Percentiles rank a stretch among this genome's conserved stretches.
phyloP scores from a whole-genome alignment of 2,888 invertebrate genomes.

The Sarcophaga carnaria region DNA sequence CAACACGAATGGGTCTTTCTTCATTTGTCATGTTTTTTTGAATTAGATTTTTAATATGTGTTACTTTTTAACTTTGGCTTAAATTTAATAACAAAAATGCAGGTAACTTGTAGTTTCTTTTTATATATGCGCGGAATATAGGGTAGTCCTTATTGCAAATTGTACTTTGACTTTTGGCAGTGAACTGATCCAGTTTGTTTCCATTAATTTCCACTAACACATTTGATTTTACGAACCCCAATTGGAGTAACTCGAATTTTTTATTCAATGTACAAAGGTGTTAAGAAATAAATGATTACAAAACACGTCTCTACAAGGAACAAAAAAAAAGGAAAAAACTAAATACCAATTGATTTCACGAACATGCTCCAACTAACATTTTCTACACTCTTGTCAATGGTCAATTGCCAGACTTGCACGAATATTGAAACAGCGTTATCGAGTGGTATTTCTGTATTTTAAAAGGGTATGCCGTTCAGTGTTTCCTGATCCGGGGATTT shows the following conservation, averaged over 20 bases:
- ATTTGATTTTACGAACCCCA: neutral
- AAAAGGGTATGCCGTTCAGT: too few relatives aligned
- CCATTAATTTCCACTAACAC: neutral
- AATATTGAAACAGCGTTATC: neutral
- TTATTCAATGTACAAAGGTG: neutral
- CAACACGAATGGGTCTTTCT: conserved; percentile 86
- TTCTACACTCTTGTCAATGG: neutral
- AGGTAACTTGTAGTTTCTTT: conserved; percentile 21
- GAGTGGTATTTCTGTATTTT: neutral
- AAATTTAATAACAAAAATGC: neutral
- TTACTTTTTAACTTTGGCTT: neutral
- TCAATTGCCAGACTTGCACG: neutral
- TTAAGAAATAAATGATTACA: conserved; percentile 20
- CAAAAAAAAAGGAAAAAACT: neutral
- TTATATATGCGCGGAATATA: neutral
- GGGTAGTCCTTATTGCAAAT: neutral
- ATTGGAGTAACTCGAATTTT: neutral
- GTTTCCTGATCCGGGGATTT: too few relatives aligned
- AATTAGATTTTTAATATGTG: neutral
- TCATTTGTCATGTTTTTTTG: conserved; percentile 58
- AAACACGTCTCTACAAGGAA: neutral
- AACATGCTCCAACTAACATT: conserved; percentile 33
- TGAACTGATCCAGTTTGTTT: neutral
- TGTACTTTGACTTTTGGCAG: conserved; percentile 9
- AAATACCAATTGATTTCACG: neutral